These are phyloP conservation scores for Lycaon pictus DNA, from an alignment of 2,113 vertebrate species.

Conservation along the genomic window DNA sequence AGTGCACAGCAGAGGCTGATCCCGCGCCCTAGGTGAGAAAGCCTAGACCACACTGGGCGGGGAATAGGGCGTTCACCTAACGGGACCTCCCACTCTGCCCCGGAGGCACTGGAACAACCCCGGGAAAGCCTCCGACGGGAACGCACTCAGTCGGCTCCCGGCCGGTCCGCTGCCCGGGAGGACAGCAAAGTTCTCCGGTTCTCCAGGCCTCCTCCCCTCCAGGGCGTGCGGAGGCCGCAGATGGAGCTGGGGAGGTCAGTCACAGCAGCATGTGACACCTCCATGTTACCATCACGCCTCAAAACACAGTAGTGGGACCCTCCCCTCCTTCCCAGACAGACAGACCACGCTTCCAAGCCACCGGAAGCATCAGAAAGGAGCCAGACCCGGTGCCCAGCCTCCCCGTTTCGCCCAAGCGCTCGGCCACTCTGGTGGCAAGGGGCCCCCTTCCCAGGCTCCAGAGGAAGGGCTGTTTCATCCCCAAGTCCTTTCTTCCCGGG, in stretches of 20 bases:
- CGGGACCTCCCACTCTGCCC: constrained; percentile 51
- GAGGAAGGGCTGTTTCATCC: background rate
- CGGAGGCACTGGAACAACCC: background rate
- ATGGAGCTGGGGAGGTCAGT: background rate
- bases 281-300: background rate
- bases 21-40: background rate
- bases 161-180: background rate
- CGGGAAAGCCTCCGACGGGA: background rate
- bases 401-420: background rate
- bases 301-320: background rate
- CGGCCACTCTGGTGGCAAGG: background rate
- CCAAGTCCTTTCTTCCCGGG: background rate
- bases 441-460: background rate
- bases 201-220: background rate
- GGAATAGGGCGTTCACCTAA: background rate
- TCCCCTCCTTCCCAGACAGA: background rate
- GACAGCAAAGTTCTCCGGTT: background rate
- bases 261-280: background rate
- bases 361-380: background rate
- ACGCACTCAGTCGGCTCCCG: background rate
- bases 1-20: background rate
- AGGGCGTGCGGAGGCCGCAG: background rate
- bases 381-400: background rate
- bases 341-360: background rate
- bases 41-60: background rate